phyloP scores from a whole-genome alignment of 2,113 vertebrate genomes.

The Budorcas taxicolor region DNA sequence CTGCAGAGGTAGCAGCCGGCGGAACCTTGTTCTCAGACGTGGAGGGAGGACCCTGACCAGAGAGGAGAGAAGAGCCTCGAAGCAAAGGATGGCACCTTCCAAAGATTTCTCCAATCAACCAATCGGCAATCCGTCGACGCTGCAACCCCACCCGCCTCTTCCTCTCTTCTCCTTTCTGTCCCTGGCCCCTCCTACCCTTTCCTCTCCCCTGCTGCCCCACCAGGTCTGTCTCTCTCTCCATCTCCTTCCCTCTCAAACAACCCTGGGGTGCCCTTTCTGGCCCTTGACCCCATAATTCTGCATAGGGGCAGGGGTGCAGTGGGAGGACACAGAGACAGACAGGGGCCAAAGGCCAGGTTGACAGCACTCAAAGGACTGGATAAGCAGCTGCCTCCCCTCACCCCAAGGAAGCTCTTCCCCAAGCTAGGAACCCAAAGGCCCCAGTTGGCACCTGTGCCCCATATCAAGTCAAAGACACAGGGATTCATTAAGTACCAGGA shows the following conservation, averaged over 20 bases:
- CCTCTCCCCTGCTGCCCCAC: not conserved
- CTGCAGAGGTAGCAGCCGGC: not conserved
- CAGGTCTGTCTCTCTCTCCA: not conserved
- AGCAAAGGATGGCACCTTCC: not conserved
- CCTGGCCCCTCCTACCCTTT: not conserved
- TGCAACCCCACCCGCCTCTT: no score
- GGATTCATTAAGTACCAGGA: not conserved
- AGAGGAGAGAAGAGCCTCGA: not conserved
- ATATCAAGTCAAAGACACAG: not conserved
- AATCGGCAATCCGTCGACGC: rapidly evolving
- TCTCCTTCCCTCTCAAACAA: not conserved
- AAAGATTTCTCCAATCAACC: not conserved
- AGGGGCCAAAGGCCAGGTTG: not conserved
- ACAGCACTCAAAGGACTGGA: not conserved
- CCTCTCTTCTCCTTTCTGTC: not conserved
- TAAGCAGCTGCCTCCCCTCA: no score
- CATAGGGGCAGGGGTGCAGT: no score
- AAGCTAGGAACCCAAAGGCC: no score
- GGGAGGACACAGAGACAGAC: not conserved
- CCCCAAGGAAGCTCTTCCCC: not conserved
- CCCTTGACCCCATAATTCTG: not conserved
- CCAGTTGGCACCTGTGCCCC: not conserved
- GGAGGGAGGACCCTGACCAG: not conserved
- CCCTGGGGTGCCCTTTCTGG: not conserved
- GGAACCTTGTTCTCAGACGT: not conserved